These are phyloP conservation scores for Passer montanus DNA, from an alignment of 2,113 vertebrate species.

Conservation along the genomic window DNA sequence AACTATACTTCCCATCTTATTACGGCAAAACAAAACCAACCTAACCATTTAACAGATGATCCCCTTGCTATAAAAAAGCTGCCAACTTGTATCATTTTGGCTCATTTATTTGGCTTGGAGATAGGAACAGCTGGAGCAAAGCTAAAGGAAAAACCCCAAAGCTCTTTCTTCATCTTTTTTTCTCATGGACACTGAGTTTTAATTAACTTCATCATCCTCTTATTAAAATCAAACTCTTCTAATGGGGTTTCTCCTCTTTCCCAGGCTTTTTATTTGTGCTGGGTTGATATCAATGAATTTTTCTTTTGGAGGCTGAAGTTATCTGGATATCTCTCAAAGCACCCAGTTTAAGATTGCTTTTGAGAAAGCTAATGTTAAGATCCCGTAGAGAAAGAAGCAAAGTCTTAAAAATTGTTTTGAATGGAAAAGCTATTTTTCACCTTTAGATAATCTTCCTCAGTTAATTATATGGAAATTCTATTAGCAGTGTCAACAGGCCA, in stretches of 20 bases:
- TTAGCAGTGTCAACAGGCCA: neutral
- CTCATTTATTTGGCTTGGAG: slow-evolving; percentile 48
- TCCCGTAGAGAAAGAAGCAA: neutral
- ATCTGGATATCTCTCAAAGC: neutral
- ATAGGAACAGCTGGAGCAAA: slow-evolving; percentile 65
- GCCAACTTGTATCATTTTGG: slow-evolving; percentile 30
- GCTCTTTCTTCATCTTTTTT: neutral
- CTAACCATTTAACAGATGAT: slow-evolving; percentile 51
- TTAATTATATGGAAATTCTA: neutral
- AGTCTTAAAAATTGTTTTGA: neutral
- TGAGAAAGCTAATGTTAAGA: neutral
- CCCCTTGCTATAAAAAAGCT: slow-evolving; percentile 34
- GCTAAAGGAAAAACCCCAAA: slow-evolving; percentile 50
- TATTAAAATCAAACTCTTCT: slow-evolving; percentile 60
- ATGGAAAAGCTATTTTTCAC: neutral
- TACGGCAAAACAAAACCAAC: neutral
- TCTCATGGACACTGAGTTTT: slow-evolving; percentile 22
- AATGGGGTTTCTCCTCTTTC: neutral
- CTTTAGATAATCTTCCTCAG: neutral
- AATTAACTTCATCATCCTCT: slow-evolving; percentile 68
- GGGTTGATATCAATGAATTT: neutral
- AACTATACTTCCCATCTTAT: neutral
- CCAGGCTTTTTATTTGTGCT: neutral
- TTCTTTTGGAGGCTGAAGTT: neutral
- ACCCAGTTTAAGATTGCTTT: neutral